A percentile compares a stretch with the other conserved stretches of the same genome.
These are phyloP conservation scores for Calcarius ornatus DNA, from an alignment of 2,113 vertebrate genomes.

Conservation along the genomic window DNA sequence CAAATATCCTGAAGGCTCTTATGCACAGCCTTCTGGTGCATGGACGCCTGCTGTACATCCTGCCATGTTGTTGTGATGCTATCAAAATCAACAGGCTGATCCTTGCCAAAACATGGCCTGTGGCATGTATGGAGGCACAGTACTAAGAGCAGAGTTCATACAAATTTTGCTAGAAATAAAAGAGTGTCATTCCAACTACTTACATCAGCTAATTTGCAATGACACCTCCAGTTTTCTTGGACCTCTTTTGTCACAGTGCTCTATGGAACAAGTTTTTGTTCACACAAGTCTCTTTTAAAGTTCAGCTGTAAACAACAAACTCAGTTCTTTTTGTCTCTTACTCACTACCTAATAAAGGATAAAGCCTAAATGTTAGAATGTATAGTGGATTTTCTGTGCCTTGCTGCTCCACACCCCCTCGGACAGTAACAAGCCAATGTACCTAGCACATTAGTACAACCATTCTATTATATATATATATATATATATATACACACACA, in stretches of 20 bases:
- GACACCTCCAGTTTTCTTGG: constrained; percentile 67
- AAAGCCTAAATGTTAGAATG: constrained; percentile 77
- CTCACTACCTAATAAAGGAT: constrained; percentile 85
- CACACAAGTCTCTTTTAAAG: constrained; percentile 70
- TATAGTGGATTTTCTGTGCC: constrained; percentile 72
- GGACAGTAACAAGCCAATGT: neutral
- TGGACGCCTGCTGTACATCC: neutral
- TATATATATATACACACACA: neutral
- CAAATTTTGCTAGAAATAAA: constrained; percentile 59
- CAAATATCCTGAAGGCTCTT: neutral
- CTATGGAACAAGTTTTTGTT: constrained; percentile 73
- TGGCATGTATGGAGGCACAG: constrained; percentile 66
- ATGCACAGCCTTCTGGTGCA: neutral
- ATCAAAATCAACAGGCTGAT: constrained; percentile 43
- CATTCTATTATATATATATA: neutral
- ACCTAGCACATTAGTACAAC: neutral
- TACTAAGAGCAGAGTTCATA: constrained; percentile 56
- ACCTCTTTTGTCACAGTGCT: constrained; percentile 73
- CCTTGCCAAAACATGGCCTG: constrained; percentile 50
- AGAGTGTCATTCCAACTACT: constrained; percentile 70
- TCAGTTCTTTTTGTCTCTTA: constrained; percentile 74
- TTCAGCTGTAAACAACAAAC: constrained; percentile 75
- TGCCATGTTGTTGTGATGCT: neutral
- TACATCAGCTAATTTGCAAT: constrained; percentile 62
- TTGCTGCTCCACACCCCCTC: neutral